Base-by-base conservation (phyloP, 2,113 vertebrate species). In the Bubo bubo region DNA sequence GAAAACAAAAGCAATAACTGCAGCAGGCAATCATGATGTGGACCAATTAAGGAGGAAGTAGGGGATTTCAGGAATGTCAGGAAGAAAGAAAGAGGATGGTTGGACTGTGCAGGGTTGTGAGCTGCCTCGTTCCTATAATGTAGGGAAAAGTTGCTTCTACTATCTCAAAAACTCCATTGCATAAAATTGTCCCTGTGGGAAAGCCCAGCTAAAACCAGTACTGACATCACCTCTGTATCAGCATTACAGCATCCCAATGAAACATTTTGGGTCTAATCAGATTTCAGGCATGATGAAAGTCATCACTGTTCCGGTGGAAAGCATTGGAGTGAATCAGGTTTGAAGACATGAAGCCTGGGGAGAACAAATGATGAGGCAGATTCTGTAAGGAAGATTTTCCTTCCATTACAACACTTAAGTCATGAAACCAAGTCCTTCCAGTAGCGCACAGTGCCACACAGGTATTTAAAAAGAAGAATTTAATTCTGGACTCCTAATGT, bases 51-150 rank as follows among this genome's bases (percentile, higher is more conserved):
- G 76, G n/a, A 59, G 45, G 68, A 66, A 91, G 22, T 1, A 30
- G 24, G 16, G 32, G 32, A 76, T 91, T 64, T 43, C 50, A 34
- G 53, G 47, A 47, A 49, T 0, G 2, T 18, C 49, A 67, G 60
- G 70, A 75, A 53, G 55, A 39, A 49, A 32, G 35, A 23, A 39
- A 9, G 59, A 50, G 34, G 37, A 10, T 6, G 55, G 71, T 1
- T n/a, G 62, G 71, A 10, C 14, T 8, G 35, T 4, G 18, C 30
- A 8, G 35, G 34, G 10, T 3, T 20, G 24, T 9, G 41, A 79
- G 67, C 53, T 50, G 19, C 72, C 34, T 28, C 0, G 0, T 5
- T 30, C 55, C 50, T 13, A 1, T 1, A 39, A 28, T 0, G 3
- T 2, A 60, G n/a, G 41, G 35, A 47, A 32, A 76, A 60, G 34